Base-by-base conservation (phyloP, 2,113 vertebrate species). In the Pluvianellus socialis region DNA sequence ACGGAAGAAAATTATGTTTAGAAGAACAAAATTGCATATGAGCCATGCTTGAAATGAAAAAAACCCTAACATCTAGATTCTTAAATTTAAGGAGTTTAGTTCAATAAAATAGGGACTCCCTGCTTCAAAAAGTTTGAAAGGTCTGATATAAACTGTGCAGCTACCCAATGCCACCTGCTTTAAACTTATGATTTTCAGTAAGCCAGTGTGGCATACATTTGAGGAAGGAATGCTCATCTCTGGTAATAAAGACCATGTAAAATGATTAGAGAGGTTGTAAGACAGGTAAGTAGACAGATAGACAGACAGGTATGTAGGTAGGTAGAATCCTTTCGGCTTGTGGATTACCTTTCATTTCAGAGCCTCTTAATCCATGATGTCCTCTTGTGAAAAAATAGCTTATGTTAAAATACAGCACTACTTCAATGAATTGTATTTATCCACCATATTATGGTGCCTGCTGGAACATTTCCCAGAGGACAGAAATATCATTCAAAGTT, bases 241-340 rank as follows among this genome's bases (percentile, higher is more conserved):
- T 74, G 19, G 58, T 76, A 70, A 79, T 77, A 75, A 90, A 26
- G 74, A 91, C 73, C 74, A 68, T 62, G 52, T 74, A 88, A 95
- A 95, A 81, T 62, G 83, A 45, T 94, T 90, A 94, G 58, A 62
- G 71, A 70, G 40, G 49, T 89, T 0, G 0, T 68, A 86, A 93
- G 49, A 65, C 82, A 92, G 53, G 79, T 90, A 93, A 92, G 92
- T 88, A 97, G 92, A 92, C 76, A 97, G 86, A 88, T n/a, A 93
- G 83, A 92, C 72, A 92, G 95, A 50, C 70, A 93, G 79, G 62
- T 84, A 84, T 44, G 66, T 9, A 67, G 35, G 71, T 74, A 82
- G 70, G 82, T 44, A 92, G 66, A 95, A 95, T 85, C 66, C 40
- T 92, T 95, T 92, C 82, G 58, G 40, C 9, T 90, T 79, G 79